Evolutionary conservation across 2,888 invertebrate species (phyloP).

Genomic region (Isoperla grammatica): DNA sequence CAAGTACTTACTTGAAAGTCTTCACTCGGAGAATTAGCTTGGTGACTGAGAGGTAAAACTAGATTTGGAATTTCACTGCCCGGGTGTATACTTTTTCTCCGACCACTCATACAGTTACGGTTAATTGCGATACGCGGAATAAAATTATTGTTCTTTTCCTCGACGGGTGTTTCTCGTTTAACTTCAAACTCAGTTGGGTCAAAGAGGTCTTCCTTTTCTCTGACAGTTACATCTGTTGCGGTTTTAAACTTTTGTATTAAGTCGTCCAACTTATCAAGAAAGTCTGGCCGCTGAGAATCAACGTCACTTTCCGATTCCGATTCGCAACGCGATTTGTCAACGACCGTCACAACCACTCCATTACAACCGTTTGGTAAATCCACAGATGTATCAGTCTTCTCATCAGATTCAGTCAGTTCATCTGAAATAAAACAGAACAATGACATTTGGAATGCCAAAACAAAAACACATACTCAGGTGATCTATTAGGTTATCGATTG

Average conservation of each 20-base stretch:
- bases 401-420: constrained; percentile 46
- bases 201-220: constrained; percentile 37
- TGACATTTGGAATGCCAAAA: too few relatives aligned
- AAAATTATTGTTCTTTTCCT: neutral
- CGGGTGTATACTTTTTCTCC: constrained; percentile 43
- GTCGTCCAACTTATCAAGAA: constrained; percentile 65
- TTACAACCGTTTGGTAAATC: constrained; percentile 34
- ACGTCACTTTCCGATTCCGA: constrained; percentile 36
- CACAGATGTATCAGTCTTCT: constrained; percentile 41
- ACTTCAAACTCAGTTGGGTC: neutral
- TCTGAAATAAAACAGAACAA: constrained; percentile 36
- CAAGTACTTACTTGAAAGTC: too few relatives aligned
- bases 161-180: neutral
- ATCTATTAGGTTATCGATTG: too few relatives aligned
- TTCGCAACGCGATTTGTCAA: constrained; percentile 33
- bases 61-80: constrained; percentile 27
- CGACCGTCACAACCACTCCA: neutral
- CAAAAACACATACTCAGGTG: too few relatives aligned
- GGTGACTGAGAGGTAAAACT: neutral
- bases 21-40: neutral
- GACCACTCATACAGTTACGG: constrained; percentile 4
- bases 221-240: constrained; percentile 59
- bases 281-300: constrained; percentile 54
- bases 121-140: constrained; percentile 2
- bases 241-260: constrained; percentile 65